Base-by-base conservation (phyloP, 2,113 vertebrate genomes). In the Chloroceryle aenea region DNA sequence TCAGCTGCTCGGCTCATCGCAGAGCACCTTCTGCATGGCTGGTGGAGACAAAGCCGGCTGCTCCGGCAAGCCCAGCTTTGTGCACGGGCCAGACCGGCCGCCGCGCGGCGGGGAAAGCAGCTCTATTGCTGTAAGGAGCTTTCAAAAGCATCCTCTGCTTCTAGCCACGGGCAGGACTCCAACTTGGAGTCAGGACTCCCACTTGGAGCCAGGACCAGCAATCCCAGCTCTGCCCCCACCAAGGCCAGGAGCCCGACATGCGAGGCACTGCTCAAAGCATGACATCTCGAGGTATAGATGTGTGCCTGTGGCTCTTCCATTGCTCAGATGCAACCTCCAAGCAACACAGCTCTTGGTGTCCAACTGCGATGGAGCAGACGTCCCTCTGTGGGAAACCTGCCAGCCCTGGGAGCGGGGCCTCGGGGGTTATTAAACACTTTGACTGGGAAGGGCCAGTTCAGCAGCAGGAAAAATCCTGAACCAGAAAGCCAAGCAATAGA, bases 211-310 rank as follows among this genome's bases (percentile, higher is more conserved):
- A 77, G 63, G 36, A 11, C 36, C 2, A 68, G 40, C 75, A 17
- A 36, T 25, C 20, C 30, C 23, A 82, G 29, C 29, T 68, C 43
- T 59, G 25, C 15, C 29, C 45, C 30, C 50, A 27, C 21, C 58
- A 73, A 32, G 8, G 32, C 18, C 56, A 71, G n/a, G 10, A 77
- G 26, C 30, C 26, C 12, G 26, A 0, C 0, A 7, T 6, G 14
- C 5, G 42, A 61, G 23, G 7, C 38, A 14, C 38, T 14, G 43
- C 73, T 58, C 48, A 12, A 14, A 38, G 11, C 2, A 1, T 6
- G 30, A 38, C 61, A 20, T 2, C 68, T 36, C 42, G 23, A 16
- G 1, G 0, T 12, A 9, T 0, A 7, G 38, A 22, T 4, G 3
- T 3, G 1, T 1, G 2, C 22, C 2, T 3, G 9, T 1, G 38